Percentiles rank a stretch among this genome's conserved stretches.
Evolutionary conservation across 2,797 vertebrate genomes (phyloP).

Genomic region (Lacerta viridis): DNA sequence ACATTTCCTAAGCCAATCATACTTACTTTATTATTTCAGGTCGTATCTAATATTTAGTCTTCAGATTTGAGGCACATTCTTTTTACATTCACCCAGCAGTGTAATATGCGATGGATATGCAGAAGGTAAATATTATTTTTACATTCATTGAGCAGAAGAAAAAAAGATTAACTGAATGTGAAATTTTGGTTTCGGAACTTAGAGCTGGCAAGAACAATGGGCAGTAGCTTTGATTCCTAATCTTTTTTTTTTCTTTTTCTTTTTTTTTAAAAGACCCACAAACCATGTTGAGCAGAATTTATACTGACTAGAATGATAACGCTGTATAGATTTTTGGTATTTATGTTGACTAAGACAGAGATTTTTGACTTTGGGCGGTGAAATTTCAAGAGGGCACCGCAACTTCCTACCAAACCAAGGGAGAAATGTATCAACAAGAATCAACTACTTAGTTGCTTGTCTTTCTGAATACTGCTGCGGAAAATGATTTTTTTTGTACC

Average conservation of each 20-base stretch:
- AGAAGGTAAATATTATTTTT: slow-evolving; percentile 71
- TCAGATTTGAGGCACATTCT: slow-evolving; percentile 69
- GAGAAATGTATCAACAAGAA: slow-evolving; percentile 21
- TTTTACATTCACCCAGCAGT: slow-evolving; percentile 47
- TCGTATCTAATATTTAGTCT: slow-evolving; percentile 78
- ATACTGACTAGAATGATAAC: slow-evolving; percentile 16
- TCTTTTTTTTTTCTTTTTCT: slow-evolving; percentile 2
- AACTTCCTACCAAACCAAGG: slow-evolving; percentile 42
- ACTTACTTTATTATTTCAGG: slow-evolving; percentile 56
- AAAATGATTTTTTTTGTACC: not conserved
- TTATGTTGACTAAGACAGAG: slow-evolving; percentile 20
- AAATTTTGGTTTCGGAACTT: slow-evolving; percentile 57
- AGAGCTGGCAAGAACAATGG: slow-evolving; percentile 52
- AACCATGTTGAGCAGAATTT: slow-evolving; percentile 38
- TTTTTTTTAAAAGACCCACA: slow-evolving; percentile 20
- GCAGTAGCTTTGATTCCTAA: slow-evolving; percentile 48
- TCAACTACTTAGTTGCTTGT: slow-evolving; percentile 25
- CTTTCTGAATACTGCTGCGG: slow-evolving; percentile 38
- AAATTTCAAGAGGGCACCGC: not conserved
- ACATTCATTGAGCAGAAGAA: slow-evolving; percentile 40
- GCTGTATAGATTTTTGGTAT: slow-evolving; percentile 39
- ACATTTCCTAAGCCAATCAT: slow-evolving; percentile 55
- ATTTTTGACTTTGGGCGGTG: slow-evolving; percentile 32
- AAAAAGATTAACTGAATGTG: slow-evolving; percentile 47
- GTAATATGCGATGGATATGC: slow-evolving; percentile 59